Evolutionary conservation across 2,113 vertebrate genomes (phyloP).

Genomic region (Gymnorhina tibicen): DNA sequence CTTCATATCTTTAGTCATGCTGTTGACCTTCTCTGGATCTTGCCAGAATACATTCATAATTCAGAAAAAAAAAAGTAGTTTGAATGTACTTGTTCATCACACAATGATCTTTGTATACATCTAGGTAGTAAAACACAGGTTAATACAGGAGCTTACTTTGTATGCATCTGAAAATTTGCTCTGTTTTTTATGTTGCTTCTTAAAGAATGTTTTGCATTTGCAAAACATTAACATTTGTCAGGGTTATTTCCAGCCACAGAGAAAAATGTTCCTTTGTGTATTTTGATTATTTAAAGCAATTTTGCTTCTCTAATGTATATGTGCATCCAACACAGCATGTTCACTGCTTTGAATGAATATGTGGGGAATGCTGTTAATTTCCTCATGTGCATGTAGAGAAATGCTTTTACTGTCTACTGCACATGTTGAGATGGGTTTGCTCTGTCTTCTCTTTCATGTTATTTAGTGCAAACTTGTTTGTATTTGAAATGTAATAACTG

Average conservation of each 20-base stretch:
- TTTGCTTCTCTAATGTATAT: slow-evolving; percentile 69
- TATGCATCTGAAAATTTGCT: background rate
- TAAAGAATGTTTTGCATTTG: slow-evolving; percentile 72
- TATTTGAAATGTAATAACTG: slow-evolving; percentile 8
- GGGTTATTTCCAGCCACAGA: slow-evolving; percentile 72
- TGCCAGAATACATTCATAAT: background rate
- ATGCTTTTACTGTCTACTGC: slow-evolving; percentile 56
- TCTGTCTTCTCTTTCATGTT: slow-evolving; percentile 32
- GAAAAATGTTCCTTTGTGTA: slow-evolving; percentile 73
- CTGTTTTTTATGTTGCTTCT: slow-evolving; percentile 42
- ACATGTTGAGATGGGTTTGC: slow-evolving; percentile 13
- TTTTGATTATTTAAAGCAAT: slow-evolving; percentile 78
- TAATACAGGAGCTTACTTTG: background rate
- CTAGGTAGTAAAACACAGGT: background rate
- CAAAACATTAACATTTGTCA: slow-evolving; percentile 71
- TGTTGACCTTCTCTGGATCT: background rate
- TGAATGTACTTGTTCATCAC: slow-evolving; percentile 3
- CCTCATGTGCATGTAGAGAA: slow-evolving; percentile 56
- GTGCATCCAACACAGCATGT: slow-evolving; percentile 63
- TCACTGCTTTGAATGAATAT: slow-evolving; percentile 63
- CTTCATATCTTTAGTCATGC: slow-evolving; percentile 28
- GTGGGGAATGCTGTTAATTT: slow-evolving; percentile 66
- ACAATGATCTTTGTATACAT: slow-evolving; percentile 26
- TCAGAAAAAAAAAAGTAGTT: background rate
- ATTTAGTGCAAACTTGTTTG: background rate